phyloP scores from a whole-genome alignment of 2,888 invertebrate genomes.

The Drosophila formosana region DNA sequence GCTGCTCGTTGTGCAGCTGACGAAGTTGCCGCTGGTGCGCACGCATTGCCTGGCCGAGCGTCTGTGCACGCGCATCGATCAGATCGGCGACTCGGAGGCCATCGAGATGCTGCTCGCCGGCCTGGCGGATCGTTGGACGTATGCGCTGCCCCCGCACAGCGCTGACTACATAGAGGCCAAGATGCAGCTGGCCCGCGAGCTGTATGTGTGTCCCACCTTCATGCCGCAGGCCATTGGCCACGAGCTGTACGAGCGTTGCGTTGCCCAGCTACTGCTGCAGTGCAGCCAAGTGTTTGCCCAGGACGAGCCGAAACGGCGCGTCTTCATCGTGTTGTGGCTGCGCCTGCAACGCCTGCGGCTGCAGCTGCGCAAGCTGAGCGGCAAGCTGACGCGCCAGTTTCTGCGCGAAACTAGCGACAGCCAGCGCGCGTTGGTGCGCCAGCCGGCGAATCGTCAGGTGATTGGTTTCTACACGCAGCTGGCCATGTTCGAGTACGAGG shows the following conservation, averaged over 20 bases:
- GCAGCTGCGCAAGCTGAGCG: constrained; percentile 85
- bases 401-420: constrained; percentile 83
- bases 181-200: constrained; percentile 84
- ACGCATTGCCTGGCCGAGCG: constrained; percentile 85
- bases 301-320: constrained; percentile 85
- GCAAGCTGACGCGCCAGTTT: constrained; percentile 80
- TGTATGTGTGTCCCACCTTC: constrained; percentile 88
- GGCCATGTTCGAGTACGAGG: constrained; percentile 87
- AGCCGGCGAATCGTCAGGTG: constrained; percentile 86
- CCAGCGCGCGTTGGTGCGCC: constrained; percentile 87
- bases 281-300: constrained; percentile 81
- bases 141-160: constrained; percentile 45
- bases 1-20: constrained; percentile 86
- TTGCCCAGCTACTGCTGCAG: constrained; percentile 86
- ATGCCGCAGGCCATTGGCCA: constrained; percentile 87
- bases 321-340: constrained; percentile 88
- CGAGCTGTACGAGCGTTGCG: constrained; percentile 87
- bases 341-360: constrained; percentile 87
- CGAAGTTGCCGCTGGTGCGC: constrained; percentile 87
- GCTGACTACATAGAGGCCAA: constrained; percentile 65
- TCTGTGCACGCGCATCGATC: constrained; percentile 79
- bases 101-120: constrained; percentile 86
- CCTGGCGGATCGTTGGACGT: constrained; percentile 53
- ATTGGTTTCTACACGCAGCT: constrained; percentile 88
- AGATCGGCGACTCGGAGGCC: constrained; percentile 85